Evolutionary conservation across 2,888 invertebrate genomes (phyloP).

Genomic region (Hydraecia micacea): DNA sequence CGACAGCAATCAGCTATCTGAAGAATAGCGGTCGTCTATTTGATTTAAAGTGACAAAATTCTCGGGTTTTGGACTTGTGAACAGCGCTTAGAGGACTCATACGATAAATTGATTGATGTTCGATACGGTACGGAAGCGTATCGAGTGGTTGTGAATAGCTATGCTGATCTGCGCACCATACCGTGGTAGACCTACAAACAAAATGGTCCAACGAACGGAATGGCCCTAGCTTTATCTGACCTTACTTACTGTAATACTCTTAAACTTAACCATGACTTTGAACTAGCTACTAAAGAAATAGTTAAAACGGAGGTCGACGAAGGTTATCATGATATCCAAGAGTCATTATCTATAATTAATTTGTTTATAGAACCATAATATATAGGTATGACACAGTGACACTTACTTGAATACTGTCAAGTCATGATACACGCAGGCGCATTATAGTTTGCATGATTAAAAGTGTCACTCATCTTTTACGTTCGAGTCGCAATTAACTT

Average conservation of each 20-base stretch:
- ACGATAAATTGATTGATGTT: no score
- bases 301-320: constrained; percentile 16
- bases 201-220: background rate
- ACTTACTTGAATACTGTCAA: constrained; percentile 5
- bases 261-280: constrained; percentile 36
- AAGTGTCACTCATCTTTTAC: constrained; percentile 22
- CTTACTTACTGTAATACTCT: background rate
- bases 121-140: no score
- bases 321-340: constrained; percentile 8
- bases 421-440: background rate
- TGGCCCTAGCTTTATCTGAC: background rate
- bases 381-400: no score
- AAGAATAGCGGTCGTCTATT: no score
- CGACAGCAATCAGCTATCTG: no score
- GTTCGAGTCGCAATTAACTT: background rate
- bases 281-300: constrained; percentile 4
- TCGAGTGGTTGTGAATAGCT: no score
- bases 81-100: no score
- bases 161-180: background rate
- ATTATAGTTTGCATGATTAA: background rate
- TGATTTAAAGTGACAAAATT: no score
- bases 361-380: background rate
- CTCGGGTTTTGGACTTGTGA: no score
- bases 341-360: background rate
- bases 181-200: background rate